phyloP scores from a whole-genome alignment of 2,797 vertebrate genomes.

The Catostomus latipinnis region DNA sequence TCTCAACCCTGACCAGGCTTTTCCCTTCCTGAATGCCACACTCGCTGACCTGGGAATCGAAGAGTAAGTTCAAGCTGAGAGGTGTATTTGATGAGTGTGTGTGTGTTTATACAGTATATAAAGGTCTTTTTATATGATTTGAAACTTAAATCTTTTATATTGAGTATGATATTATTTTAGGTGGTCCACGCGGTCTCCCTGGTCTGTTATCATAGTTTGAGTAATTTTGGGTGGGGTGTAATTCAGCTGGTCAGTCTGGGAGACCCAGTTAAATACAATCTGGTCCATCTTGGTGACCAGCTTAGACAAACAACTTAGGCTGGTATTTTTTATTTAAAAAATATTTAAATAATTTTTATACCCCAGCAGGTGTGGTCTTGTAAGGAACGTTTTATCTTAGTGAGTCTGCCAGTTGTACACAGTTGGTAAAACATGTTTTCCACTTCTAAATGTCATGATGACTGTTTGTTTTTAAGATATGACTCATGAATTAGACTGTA shows the following conservation, averaged over 20 bases:
- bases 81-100: background rate
- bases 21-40: conserved; percentile 79
- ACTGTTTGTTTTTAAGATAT: background rate
- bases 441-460: background rate
- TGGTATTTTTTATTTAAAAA: too few relatives aligned
- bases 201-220: too few relatives aligned
- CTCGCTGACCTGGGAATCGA: conserved; percentile 79
- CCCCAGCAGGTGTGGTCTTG: background rate
- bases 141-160: background rate
- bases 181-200: too few relatives aligned
- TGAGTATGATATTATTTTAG: background rate
- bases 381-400: background rate
- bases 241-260: too few relatives aligned
- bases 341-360: too few relatives aligned
- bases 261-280: too few relatives aligned
- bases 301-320: too few relatives aligned
- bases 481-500: background rate
- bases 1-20: conserved; percentile 67
- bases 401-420: background rate
- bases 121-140: too few relatives aligned
- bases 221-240: background rate
- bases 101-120: background rate
- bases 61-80: conserved; percentile 70
- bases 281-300: too few relatives aligned
- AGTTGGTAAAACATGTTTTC: background rate